Conservation (phyloP, 2,888 invertebrate genomes). For the Aplocera efformata region DNA sequence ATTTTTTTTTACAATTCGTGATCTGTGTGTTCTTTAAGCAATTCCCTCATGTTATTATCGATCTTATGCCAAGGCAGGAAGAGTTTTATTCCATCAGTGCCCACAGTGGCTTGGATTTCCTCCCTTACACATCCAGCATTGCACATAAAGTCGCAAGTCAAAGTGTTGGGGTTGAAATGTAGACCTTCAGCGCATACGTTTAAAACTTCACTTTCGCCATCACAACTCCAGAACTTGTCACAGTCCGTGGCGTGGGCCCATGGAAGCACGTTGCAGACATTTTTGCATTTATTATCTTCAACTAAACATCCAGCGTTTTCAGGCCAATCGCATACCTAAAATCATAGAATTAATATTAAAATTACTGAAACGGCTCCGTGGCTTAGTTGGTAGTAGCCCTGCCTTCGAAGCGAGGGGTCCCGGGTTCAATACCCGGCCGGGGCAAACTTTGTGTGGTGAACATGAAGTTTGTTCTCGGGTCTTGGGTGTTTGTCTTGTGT, state of each 20-base stretch:
- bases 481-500: too few relatives aligned
- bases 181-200: slow-evolving; percentile 57
- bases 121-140: slow-evolving; percentile 49
- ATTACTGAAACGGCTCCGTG: too few relatives aligned
- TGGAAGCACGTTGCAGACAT: slow-evolving; percentile 50
- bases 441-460: too few relatives aligned
- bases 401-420: too few relatives aligned
- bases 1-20: background rate
- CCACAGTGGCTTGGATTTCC: slow-evolving; percentile 34
- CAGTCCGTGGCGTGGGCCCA: slow-evolving; percentile 62
- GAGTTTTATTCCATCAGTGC: slow-evolving; percentile 42
- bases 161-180: slow-evolving; percentile 51
- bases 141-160: slow-evolving; percentile 58
- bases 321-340: slow-evolving; percentile 32
- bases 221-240: slow-evolving; percentile 63
- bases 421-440: too few relatives aligned
- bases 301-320: slow-evolving; percentile 25
- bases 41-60: slow-evolving; percentile 19
- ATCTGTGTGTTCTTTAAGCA: slow-evolving; percentile 2
- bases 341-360: background rate
- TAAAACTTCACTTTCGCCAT: slow-evolving; percentile 38
- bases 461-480: too few relatives aligned
- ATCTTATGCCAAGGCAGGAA: slow-evolving; percentile 53
- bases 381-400: too few relatives aligned
- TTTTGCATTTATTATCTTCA: slow-evolving; percentile 37